Evolutionary conservation across 2,113 vertebrate species (phyloP), one percentile per base, ranked within the genome.

Genomic region (Mustela lutreola): DNA sequence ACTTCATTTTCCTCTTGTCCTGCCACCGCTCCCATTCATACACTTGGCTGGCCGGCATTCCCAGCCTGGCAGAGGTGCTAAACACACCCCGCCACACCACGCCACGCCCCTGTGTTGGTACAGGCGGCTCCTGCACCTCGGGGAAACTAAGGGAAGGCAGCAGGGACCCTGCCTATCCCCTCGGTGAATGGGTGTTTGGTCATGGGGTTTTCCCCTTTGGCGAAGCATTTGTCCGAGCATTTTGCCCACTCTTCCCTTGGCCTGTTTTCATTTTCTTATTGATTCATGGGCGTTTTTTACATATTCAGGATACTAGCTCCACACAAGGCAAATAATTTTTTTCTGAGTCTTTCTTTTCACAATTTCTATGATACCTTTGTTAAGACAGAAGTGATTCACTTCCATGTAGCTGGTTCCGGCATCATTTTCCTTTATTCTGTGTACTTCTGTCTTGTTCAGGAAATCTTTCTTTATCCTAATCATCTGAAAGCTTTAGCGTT

Each of bases 351-450:
- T 11, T 33, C 18, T 71, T 89, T 88, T 89, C 36, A 75, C 11
- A 33, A 45, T 14, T 45, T 48, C n/a, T 76, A 39, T 15, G 81
- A 67, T 79, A 2, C 24, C 26, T 91, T 78, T 33, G 45, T 21
- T 80, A 65, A 42, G 48, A 71, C 28, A 62, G 60, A 84, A 92
- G 19, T 78, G 53, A 62, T 18, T 58, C 14, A 58, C 78, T 83
- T 87, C 93, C 48, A 79, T 14, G 1, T n/a, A 79, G 42, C 36
- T 4, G 22, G 73, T 65, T 50, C 15, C 36, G 18, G 33, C 14
- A 71, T 81, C 33, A 19, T 75, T 81, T 67, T 62, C 18, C 70
- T 42, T 67, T 94, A 60, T n/a, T 62, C 65, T 94, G 60, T 81
- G 36, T 62, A 15, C n/a, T 92, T 56, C 11, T 12, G 1, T 45